Conservation (phyloP, 2,888 invertebrate genomes). For the Drosophila colorata region DNA sequence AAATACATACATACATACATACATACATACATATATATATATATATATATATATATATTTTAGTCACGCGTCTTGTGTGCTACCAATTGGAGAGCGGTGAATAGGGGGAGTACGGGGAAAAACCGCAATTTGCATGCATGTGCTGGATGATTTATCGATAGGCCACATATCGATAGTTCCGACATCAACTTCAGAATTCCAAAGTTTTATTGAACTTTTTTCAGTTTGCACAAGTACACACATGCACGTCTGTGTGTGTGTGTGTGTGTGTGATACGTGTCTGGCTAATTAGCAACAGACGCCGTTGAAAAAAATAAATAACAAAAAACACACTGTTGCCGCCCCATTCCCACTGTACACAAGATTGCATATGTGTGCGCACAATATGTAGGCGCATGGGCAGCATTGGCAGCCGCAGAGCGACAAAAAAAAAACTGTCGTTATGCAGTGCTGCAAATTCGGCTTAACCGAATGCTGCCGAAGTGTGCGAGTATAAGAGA, state of each 20-base stretch:
- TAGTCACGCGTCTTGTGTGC: constrained; percentile 62
- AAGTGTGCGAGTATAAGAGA: not conserved
- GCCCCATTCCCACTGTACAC: constrained; percentile 3
- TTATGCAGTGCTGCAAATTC: constrained; percentile 17
- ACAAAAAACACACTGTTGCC: constrained; percentile 17
- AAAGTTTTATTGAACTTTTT: constrained; percentile 18
- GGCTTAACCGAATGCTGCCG: constrained; percentile 11
- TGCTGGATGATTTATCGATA: constrained; percentile 5
- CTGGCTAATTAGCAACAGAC: constrained; percentile 58
- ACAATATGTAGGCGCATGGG: constrained; percentile 21
- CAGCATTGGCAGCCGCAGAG: constrained; percentile 21
- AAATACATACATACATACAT: constrained; percentile 12
- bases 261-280: constrained; percentile 43
- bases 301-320: constrained; percentile 10
- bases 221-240: not conserved
- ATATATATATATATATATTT: constrained; percentile 22
- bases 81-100: not conserved
- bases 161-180: constrained; percentile 29
- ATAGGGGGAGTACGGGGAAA: not conserved
- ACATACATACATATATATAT: not conserved
- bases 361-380: not conserved
- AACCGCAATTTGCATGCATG: constrained; percentile 21
- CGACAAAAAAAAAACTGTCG: constrained; percentile 22
- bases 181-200: constrained; percentile 10
- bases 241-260: not conserved